Evolutionary conservation across 2,113 vertebrate species (phyloP).

Genomic region (Lucifuga dentata): DNA sequence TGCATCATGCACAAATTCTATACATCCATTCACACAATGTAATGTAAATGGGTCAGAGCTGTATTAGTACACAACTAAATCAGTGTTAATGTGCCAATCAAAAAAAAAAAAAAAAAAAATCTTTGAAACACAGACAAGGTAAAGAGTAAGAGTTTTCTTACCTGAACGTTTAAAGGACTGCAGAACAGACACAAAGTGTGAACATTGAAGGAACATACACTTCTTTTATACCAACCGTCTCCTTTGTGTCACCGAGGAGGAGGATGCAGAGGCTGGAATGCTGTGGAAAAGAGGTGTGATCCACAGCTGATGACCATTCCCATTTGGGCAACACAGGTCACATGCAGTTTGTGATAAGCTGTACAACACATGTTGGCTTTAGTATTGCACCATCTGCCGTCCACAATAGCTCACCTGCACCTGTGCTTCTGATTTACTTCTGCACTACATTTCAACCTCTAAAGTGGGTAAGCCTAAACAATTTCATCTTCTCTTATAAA

Average conservation of each 20-base stretch:
- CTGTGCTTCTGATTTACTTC: conserved; percentile 23
- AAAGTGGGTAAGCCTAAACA: conserved; percentile 52
- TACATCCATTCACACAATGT: not conserved
- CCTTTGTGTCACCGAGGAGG: conserved; percentile 56
- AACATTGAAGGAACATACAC: conserved; percentile 30
- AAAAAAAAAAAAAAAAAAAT: not conserved
- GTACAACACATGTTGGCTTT: conserved; percentile 34
- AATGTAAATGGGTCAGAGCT: conserved; percentile 1
- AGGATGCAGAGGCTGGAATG: conserved; percentile 61
- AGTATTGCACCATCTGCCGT: conserved; percentile 13
- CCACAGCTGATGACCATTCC: conserved; percentile 57
- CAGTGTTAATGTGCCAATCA: no score
- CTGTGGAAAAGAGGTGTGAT: conserved; percentile 69
- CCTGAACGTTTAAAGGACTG: conserved; percentile 34
- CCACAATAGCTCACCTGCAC: conserved; percentile 15
- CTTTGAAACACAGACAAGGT: not conserved
- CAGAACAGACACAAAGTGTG: conserved; percentile 27
- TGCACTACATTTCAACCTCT: conserved; percentile 32
- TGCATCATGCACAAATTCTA: not conserved
- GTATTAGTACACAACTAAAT: no score
- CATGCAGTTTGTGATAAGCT: conserved; percentile 55
- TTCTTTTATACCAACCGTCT: conserved; percentile 75
- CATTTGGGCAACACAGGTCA: conserved; percentile 51
- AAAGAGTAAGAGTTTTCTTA: conserved; percentile 42
- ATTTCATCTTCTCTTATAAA: conserved; percentile 4